Conservation (phyloP, 1,140 invertebrate genomes). For the Aleiodes sp. region DNA sequence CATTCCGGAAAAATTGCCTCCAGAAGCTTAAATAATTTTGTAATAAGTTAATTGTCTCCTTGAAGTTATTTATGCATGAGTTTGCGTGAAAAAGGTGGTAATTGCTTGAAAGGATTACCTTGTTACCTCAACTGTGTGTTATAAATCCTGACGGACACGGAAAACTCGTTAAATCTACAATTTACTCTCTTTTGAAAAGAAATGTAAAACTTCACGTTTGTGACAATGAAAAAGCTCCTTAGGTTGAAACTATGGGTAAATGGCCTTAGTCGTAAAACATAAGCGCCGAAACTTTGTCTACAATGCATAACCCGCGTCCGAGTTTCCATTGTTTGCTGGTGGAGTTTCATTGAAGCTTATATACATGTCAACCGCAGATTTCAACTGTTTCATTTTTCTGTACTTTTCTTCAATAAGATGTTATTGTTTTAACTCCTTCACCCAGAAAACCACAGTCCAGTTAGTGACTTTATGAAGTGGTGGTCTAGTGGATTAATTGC, state of each 20-base stretch:
- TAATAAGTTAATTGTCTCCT: neutral
- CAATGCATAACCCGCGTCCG: neutral
- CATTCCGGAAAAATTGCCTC: no score
- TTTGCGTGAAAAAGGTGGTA: neutral
- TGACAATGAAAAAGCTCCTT: constrained; percentile 19
- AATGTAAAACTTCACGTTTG: neutral
- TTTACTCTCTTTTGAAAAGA: neutral
- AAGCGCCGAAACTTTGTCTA: neutral
- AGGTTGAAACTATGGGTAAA: neutral
- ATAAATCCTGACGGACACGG: neutral
- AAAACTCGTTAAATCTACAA: neutral
- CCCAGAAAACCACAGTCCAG: no score
- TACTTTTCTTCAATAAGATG: neutral
- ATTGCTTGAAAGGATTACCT: neutral
- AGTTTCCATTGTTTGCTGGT: neutral
- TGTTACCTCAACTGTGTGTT: neutral
- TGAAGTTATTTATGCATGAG: neutral
- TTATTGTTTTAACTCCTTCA: no score
- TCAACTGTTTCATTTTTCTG: no score
- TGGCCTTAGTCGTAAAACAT: constrained; percentile 12
- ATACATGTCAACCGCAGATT: constrained; percentile 12
- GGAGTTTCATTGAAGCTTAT: neutral
- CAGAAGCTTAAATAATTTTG: no score
- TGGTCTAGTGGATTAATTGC: no score
- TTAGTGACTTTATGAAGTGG: no score